Conservation (phyloP, 2,797 vertebrate genomes). For the Capromys pilorides region DNA sequence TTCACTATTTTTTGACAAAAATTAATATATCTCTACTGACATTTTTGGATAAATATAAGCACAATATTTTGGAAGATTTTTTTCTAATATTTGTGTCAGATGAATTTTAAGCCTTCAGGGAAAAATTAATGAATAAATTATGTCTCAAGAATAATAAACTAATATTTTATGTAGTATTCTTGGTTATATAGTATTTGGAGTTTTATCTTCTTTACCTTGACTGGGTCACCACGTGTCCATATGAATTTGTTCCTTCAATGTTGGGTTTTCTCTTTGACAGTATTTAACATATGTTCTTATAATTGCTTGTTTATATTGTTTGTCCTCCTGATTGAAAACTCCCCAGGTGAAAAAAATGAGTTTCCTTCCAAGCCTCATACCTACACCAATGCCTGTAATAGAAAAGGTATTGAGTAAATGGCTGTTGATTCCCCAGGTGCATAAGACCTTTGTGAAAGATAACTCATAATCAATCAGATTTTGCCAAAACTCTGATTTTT, state of each 20-base stretch:
- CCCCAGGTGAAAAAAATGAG: background rate
- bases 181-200: conserved; percentile 27
- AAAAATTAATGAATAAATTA: conserved; percentile 48
- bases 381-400: background rate
- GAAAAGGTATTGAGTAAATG: background rate
- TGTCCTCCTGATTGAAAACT: background rate
- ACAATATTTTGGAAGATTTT: background rate
- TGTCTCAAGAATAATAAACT: conserved; percentile 42
- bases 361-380: background rate
- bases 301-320: conserved; percentile 39
- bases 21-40: background rate
- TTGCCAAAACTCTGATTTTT: background rate
- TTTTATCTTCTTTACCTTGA: background rate
- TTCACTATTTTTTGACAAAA: conserved; percentile 42
- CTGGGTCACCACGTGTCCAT: conserved; percentile 3
- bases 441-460: background rate
- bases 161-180: conserved; percentile 17
- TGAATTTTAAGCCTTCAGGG: conserved; percentile 26
- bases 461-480: conserved; percentile 31
- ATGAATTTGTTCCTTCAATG: conserved; percentile 44
- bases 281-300: conserved; percentile 50
- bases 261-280: conserved; percentile 22
- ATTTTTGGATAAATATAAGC: conserved; percentile 26
- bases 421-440: background rate
- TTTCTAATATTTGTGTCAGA: background rate